Conservation (phyloP, 2,888 invertebrate species). For the Craniophora ligustri region DNA sequence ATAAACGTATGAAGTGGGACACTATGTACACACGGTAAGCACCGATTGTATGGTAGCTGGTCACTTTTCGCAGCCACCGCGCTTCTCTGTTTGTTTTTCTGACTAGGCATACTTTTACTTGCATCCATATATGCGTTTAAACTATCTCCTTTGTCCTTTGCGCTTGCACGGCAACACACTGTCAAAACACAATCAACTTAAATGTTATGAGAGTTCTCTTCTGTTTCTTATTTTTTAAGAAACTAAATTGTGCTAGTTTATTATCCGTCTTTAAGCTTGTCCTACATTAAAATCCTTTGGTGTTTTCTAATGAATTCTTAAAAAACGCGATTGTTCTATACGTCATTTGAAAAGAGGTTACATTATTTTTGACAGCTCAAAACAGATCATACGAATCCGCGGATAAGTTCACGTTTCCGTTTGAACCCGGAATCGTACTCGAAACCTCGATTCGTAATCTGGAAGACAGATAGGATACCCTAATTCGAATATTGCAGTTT, state of each 20-base stretch:
- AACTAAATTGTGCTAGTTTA: too few species aligned
- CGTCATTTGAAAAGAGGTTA: neutral
- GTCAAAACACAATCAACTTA: neutral
- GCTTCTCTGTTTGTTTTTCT: conserved; percentile 53
- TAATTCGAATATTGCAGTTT: conserved; percentile 23
- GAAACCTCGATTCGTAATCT: conserved; percentile 38
- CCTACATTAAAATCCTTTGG: neutral
- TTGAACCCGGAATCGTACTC: conserved; percentile 46
- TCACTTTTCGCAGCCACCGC: conserved; percentile 18
- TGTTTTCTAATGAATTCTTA: neutral
- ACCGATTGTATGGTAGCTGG: conserved; percentile 10
- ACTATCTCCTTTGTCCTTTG: neutral
- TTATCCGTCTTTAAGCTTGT: neutral
- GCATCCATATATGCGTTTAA: neutral
- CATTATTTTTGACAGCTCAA: conserved; percentile 6
- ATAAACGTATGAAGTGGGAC: conserved; percentile 59
- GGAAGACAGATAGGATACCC: conserved; percentile 29
- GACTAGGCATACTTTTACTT: conserved; percentile 42
- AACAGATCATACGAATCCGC: conserved; percentile 18
- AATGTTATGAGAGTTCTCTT: too few species aligned
- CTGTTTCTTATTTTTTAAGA: too few species aligned
- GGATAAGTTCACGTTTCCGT: conserved; percentile 33
- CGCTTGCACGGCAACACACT: neutral
- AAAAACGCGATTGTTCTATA: neutral
- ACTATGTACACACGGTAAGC: conserved; percentile 36